Evolutionary conservation across 2,888 invertebrate genomes (phyloP).

Genomic region (Monochamus alternatus): DNA sequence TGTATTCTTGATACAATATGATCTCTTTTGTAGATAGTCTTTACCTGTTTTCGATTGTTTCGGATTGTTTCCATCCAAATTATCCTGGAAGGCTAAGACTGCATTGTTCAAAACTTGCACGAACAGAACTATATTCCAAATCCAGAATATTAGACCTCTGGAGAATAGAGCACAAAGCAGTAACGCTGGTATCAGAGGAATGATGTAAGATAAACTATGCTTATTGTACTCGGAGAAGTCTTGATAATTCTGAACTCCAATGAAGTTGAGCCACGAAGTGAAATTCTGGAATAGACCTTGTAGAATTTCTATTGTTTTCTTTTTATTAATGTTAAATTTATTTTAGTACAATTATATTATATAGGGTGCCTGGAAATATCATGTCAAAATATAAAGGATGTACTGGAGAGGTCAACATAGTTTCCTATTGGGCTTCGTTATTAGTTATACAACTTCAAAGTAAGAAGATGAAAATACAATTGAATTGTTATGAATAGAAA

Average conservation of each 20-base stretch:
- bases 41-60: slow-evolving; percentile 1
- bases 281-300: slow-evolving; percentile 53
- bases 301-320: no score
- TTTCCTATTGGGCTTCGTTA: no score
- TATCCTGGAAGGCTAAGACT: slow-evolving; percentile 44
- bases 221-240: slow-evolving; percentile 54
- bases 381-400: no score
- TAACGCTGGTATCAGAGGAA: slow-evolving; percentile 54
- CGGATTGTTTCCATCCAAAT: slow-evolving; percentile 28
- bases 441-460: no score
- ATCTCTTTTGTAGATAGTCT: no score
- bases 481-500: no score
- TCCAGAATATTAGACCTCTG: slow-evolving; percentile 59
- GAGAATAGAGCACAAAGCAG: slow-evolving; percentile 53
- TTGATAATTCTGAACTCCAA: slow-evolving; percentile 57
- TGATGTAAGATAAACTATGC: slow-evolving; percentile 41
- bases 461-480: no score
- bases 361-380: no score
- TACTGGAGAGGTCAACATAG: no score
- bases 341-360: no score
- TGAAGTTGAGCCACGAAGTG: slow-evolving; percentile 59
- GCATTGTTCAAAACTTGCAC: slow-evolving; percentile 54
- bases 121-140: slow-evolving; percentile 58
- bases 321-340: no score
- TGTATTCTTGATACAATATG: no score